Evolutionary conservation across 2,797 vertebrate species (phyloP).

Genomic region (Philypnodon macrostomus): DNA sequence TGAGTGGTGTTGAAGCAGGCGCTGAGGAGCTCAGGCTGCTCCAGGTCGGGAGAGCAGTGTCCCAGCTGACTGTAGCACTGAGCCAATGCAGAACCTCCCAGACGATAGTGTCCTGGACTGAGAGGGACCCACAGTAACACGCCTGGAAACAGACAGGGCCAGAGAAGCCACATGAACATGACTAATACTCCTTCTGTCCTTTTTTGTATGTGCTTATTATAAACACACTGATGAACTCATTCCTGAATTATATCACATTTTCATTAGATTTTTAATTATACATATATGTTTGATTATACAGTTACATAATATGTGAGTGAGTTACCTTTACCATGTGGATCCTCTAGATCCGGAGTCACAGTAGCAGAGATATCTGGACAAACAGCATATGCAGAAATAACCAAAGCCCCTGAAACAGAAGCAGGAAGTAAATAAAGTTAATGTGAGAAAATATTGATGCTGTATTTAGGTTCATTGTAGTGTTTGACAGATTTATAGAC

Average conservation of each 20-base stretch:
- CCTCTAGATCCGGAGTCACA: constrained; percentile 89
- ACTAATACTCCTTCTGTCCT: too few species aligned
- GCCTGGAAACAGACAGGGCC: constrained; percentile 66
- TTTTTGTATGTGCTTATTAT: too few species aligned
- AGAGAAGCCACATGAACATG: background rate
- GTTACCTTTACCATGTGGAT: constrained; percentile 82
- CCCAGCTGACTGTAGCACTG: constrained; percentile 90
- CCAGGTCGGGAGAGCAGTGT: constrained; percentile 83
- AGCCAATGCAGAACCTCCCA: constrained; percentile 88
- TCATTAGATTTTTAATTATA: too few species aligned
- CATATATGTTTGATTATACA: background rate
- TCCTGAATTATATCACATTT: too few species aligned
- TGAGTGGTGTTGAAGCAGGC: constrained; percentile 85
- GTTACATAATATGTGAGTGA: background rate
- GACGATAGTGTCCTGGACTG: constrained; percentile 76
- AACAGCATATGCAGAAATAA: constrained; percentile 89
- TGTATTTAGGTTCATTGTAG: too few species aligned
- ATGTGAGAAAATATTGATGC: too few species aligned
- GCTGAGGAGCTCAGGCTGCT: constrained; percentile 74
- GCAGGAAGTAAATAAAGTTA: background rate
- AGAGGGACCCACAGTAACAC: constrained; percentile 84
- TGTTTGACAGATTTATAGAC: too few species aligned
- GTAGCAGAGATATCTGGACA: constrained; percentile 91
- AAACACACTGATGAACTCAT: too few species aligned
- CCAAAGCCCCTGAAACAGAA: constrained; percentile 81